These are phyloP conservation scores for Brachycybe producta DNA, from an alignment of 2,888 invertebrate species.

Conservation along the genomic window DNA sequence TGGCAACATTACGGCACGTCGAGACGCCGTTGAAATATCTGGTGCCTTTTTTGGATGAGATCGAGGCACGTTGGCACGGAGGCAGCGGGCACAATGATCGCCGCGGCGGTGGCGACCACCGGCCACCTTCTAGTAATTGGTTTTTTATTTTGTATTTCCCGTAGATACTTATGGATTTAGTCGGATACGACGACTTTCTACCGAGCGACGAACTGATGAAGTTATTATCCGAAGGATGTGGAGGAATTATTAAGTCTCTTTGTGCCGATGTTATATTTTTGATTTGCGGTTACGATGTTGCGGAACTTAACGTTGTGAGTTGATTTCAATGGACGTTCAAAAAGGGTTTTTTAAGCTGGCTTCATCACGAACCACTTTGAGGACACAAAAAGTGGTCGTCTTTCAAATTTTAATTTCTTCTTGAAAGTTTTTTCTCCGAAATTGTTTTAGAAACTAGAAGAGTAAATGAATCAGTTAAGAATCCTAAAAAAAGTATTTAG, in stretches of 20 bases:
- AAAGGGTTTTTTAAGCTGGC: no score
- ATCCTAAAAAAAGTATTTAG: no score
- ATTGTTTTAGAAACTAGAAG: no score
- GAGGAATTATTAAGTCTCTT: conserved; percentile 44
- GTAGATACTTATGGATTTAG: conserved; percentile 46
- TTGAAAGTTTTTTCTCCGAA: no score
- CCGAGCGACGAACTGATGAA: conserved; percentile 50
- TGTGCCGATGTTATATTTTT: conserved; percentile 62
- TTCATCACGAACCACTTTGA: no score
- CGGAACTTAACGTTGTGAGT: conserved; percentile 48
- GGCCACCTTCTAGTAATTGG: no score
- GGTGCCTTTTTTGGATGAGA: conserved; percentile 48
- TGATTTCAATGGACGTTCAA: no score
- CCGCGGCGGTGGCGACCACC: no score
- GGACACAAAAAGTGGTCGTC: no score
- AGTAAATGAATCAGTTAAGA: no score
- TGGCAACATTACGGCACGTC: conserved; percentile 2
- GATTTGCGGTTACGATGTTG: conserved; percentile 54
- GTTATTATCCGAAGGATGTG: conserved; percentile 43
- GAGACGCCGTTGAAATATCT: conserved; percentile 3
- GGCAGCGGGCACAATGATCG: background rate
- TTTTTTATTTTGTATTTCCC: conserved; percentile 22
- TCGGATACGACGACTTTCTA: conserved; percentile 60
- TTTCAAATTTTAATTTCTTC: no score
- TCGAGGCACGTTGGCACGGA: conserved; percentile 38